Evolutionary conservation across 2,888 invertebrate species (phyloP), one percentile per base, ranked within the genome.

Genomic region (Lapara coniferarum): DNA sequence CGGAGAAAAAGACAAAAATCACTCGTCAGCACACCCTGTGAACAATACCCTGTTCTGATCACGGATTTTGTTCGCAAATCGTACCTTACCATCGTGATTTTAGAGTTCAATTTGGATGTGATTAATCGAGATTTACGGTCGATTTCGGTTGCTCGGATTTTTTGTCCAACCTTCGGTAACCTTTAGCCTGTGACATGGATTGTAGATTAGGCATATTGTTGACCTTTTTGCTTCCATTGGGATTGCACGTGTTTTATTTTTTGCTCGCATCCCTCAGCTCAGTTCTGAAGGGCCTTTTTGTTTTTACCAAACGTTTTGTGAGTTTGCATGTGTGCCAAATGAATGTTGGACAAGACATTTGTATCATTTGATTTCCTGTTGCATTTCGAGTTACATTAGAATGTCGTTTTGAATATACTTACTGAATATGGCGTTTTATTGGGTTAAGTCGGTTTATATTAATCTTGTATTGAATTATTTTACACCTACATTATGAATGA

Each of bases 171-270:
- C 92, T 93, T 92, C 89, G 87, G 85, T 92, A 93, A 93, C 93
- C 93, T 93, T 92, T 93, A 88, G 91, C 92, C 90, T 92, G 89
- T 91, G 93, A 93, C 93, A 93, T 86, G 92, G 92, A 90, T 93
- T 91, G 91, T 92, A 91, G 91, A 93, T 93, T 93, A 92, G 91
- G 91, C 89, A 93, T 92, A 93, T 92, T 93, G 92, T 93, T 93
- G 91, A 92, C 89, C 89, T 93, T 90, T 93, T 92, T 92, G 87
- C 88, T 84, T 86, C 82, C 86, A 86, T 87, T 87, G 84, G 79
- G 77, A 86, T 81, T 90, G 91, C 93, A 92, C 91, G 91, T 93
- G 92, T 89, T 82, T 81, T 74, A 83, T 88, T 89, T 91, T 91
- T 92, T 87, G 85, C 79, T 72, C 71, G 72, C 72, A 77, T 81